Conservation (phyloP, 2,797 vertebrate genomes). For the Gila robusta region DNA sequence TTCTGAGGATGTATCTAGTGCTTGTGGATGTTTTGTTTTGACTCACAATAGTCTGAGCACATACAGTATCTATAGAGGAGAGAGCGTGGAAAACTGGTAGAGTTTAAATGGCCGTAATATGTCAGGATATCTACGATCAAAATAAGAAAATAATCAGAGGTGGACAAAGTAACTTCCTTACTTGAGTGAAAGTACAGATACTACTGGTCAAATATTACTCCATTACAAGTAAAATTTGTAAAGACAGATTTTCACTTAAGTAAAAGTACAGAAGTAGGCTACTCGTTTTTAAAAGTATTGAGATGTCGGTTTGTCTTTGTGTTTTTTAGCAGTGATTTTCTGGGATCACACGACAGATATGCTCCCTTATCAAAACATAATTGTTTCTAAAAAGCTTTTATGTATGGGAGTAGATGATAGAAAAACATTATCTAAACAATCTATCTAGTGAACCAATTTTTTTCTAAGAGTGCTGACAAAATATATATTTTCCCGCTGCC, state of each 20-base stretch:
- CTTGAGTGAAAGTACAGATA: no score
- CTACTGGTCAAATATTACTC: no score
- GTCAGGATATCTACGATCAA: no score
- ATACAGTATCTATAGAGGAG: background rate
- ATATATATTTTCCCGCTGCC: conserved; percentile 10
- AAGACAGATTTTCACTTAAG: no score
- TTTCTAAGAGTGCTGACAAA: background rate
- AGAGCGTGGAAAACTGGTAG: no score
- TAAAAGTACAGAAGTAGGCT: no score
- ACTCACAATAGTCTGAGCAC: background rate
- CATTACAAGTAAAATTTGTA: no score
- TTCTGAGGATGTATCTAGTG: background rate
- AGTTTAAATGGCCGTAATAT: no score
- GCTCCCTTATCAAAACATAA: background rate
- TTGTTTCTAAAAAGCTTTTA: background rate
- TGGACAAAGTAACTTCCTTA: no score
- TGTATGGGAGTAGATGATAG: background rate
- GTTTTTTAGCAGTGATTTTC: background rate
- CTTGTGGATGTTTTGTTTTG: background rate
- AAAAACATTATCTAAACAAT: background rate
- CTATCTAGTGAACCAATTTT: background rate
- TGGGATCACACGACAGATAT: background rate
- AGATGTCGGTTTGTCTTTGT: background rate
- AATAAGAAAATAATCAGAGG: no score
- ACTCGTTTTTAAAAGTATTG: no score